phyloP scores from a whole-genome alignment of 2,797 vertebrate species.

The Agapornis canus region DNA sequence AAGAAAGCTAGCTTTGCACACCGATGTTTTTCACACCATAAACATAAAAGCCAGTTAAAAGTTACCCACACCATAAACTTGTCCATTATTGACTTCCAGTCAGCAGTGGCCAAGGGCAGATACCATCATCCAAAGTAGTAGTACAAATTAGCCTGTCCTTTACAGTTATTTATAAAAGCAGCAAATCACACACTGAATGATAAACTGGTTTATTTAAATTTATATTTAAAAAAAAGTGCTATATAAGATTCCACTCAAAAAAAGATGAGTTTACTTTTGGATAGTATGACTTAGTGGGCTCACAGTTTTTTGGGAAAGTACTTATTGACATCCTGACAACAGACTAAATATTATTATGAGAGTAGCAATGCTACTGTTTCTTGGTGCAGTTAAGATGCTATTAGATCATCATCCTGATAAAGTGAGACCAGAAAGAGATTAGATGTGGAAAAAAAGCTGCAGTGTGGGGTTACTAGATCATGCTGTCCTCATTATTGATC shows the following conservation, averaged over 20 bases:
- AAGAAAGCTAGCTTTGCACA: background rate
- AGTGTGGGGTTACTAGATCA: background rate
- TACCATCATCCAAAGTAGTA: background rate
- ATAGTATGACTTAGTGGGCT: background rate
- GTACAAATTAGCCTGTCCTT: background rate
- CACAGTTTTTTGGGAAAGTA: background rate
- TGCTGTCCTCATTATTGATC: background rate
- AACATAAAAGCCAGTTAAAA: background rate
- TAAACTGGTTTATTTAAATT: background rate
- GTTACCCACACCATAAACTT: background rate
- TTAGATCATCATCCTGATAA: background rate
- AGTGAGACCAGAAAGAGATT: background rate
- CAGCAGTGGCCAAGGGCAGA: background rate
- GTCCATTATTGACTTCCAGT: background rate
- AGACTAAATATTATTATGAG: background rate
- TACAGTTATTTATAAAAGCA: background rate
- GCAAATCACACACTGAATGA: background rate
- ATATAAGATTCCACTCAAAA: background rate
- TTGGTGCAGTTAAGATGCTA: background rate
- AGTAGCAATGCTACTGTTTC: background rate
- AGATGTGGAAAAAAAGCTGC: background rate
- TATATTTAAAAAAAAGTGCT: background rate
- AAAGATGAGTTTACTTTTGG: background rate
- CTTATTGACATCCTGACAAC: background rate
- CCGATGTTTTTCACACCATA: background rate